These are phyloP conservation scores for Sylvietta virens DNA, from an alignment of 2,113 vertebrate species.

Conservation along the genomic window DNA sequence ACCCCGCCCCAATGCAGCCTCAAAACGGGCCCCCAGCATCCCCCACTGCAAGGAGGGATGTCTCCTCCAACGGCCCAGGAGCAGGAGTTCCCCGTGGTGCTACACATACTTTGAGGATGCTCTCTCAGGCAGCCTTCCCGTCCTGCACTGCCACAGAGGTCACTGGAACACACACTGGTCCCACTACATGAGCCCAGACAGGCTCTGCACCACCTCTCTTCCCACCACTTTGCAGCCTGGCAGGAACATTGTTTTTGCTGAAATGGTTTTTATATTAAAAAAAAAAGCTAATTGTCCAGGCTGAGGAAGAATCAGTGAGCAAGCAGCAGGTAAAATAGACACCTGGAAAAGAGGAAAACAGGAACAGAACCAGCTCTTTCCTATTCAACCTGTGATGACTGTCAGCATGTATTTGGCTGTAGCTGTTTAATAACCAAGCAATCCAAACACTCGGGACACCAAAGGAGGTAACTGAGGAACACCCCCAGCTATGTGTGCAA, in stretches of 20 bases:
- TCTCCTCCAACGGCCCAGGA: background rate
- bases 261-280: background rate
- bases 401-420: background rate
- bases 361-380: background rate
- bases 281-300: background rate
- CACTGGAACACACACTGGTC: background rate
- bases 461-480: background rate
- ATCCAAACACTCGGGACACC: background rate
- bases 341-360: background rate
- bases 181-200: background rate
- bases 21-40: background rate
- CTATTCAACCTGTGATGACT: background rate
- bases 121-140: background rate
- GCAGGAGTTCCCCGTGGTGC: rapidly evolving
- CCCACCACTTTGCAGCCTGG: background rate
- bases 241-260: background rate
- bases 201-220: background rate
- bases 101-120: rapidly evolving
- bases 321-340: background rate
- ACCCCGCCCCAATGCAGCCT: background rate
- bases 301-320: background rate
- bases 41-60: background rate
- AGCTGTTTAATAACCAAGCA: background rate
- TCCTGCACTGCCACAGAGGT: background rate
- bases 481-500: background rate